These are phyloP conservation scores for Plutella xylostella DNA, from an alignment of 2,888 invertebrate species.

Conservation along the genomic window DNA sequence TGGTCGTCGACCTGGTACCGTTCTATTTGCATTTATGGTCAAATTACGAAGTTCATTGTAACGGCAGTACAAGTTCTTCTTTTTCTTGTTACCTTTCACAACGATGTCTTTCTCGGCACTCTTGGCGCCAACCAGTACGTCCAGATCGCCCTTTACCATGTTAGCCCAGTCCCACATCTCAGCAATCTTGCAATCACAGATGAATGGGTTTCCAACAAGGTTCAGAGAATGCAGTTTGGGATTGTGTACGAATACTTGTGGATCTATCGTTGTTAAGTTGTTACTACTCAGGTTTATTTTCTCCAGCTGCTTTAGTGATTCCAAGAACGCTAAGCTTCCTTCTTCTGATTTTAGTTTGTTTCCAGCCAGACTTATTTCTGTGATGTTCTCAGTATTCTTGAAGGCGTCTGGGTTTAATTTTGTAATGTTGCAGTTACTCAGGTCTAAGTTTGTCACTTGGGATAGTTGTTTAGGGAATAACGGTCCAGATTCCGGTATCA, in stretches of 20 bases:
- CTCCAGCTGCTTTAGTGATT: constrained; percentile 65
- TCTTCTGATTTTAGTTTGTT: constrained; percentile 65
- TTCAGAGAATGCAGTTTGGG: constrained; percentile 71
- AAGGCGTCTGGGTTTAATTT: constrained; percentile 72
- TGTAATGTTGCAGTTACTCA: constrained; percentile 74
- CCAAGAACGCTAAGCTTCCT: constrained; percentile 67
- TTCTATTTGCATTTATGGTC: constrained; percentile 56
- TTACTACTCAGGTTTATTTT: constrained; percentile 74
- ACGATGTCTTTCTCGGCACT: constrained; percentile 72
- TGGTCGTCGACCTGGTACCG: constrained; percentile 65
- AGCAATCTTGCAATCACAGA: constrained; percentile 76
- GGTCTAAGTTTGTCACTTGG: constrained; percentile 71
- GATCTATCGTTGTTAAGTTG: constrained; percentile 70
- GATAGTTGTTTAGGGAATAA: constrained; percentile 75
- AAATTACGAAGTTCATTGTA: constrained; percentile 71
- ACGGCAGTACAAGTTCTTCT: constrained; percentile 72
- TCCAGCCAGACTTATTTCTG: constrained; percentile 69
- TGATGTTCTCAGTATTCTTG: constrained; percentile 71
- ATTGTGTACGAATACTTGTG: constrained; percentile 67
- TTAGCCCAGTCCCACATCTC: constrained; percentile 82
- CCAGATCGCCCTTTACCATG: constrained; percentile 72
- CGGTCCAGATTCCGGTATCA: constrained; percentile 68
- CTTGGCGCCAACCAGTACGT: constrained; percentile 75
- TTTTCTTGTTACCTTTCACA: constrained; percentile 73
- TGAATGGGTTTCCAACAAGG: constrained; percentile 76